Base-by-base conservation (phyloP, 2,888 invertebrate species). In the Dermolepida albohirtum region DNA sequence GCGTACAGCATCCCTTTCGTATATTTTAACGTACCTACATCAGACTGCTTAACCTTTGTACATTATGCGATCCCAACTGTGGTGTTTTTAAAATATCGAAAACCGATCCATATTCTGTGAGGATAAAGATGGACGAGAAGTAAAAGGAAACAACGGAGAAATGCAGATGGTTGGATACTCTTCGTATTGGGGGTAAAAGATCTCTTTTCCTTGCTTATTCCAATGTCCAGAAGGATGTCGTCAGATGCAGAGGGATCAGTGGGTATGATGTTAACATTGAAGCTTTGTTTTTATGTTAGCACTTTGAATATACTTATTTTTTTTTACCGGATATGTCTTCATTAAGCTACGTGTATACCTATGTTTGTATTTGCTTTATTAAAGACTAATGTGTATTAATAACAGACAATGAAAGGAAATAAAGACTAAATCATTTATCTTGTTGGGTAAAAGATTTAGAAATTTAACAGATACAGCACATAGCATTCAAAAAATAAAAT, bases 1-100 rank as follows among this genome's bases (percentile, higher is more conserved):
- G 29, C 12, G 7, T 14, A 29, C 75, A 71, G 74, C 73, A 74
- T 74, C 74, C 69, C 70, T 57, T 68, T 67, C 39, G 47, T 43
- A 62, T 22, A 17, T 41, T 12, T 34, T 44, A 44, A 44, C 57
- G 57, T 44, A 43, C 29, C 43, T 44, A 1, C 39, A 8, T 39
- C 16, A 54, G 34, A n/a, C 44, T 39, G 17, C 64, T 64, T 66
- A 66, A 66, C 66, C 57, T 55, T 66, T 50, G 64, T 49, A 47
- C 6, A 47, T 11, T 50, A 47, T 17, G 47, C 47, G 8, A 41
- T 16, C 41, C 40, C 41, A 55, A 12, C 40, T 55, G 55, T 17
- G 55, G 29, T 29, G 16, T 54, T 40, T 29, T 14, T 16, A 12
- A 44, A 44, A 44, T 44, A 44, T 34, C 1, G 34, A 34, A 6